Percentiles rank a stretch among this genome's conserved stretches.
phyloP scores from a whole-genome alignment of 2,113 vertebrate species.

The Electrona antarctica region DNA sequence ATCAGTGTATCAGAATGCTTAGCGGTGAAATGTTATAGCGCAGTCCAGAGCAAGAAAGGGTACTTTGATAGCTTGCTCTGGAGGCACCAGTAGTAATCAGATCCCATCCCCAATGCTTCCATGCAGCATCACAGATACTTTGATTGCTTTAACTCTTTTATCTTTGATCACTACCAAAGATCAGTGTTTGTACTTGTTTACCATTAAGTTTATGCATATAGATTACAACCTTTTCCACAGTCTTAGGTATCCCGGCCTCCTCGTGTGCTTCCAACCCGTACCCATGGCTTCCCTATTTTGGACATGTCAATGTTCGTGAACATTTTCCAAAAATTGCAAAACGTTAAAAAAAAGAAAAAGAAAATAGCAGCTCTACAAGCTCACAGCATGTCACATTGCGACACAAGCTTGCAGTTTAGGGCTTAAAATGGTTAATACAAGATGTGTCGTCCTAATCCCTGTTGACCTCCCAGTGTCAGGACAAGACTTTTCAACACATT shows the following conservation, averaged over 20 bases:
- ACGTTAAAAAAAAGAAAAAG: too few relatives aligned
- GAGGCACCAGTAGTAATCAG: conserved; percentile 39
- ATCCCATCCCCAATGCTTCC: conserved; percentile 24
- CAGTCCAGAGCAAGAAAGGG: conserved; percentile 18
- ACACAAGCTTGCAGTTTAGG: too few relatives aligned
- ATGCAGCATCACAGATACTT: not conserved
- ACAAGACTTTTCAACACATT: not conserved
- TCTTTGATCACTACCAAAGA: conserved; percentile 22
- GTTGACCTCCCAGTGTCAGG: not conserved
- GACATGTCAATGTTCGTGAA: too few relatives aligned
- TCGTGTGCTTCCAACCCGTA: not conserved
- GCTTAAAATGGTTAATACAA: not conserved
- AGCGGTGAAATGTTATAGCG: conserved; percentile 39
- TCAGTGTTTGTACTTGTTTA: not conserved
- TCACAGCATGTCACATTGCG: too few relatives aligned
- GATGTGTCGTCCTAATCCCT: not conserved
- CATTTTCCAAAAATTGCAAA: too few relatives aligned
- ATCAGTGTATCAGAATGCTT: conserved; percentile 1
- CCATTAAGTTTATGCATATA: too few relatives aligned
- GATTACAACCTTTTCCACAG: too few relatives aligned
- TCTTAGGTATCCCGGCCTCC: not conserved
- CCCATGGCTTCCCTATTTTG: too few relatives aligned
- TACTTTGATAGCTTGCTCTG: conserved; percentile 32
- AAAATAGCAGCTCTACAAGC: too few relatives aligned
- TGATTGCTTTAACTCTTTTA: conserved; percentile 4